phyloP scores from a whole-genome alignment of 1,140 invertebrate species.

The Aradophagus sp. region DNA sequence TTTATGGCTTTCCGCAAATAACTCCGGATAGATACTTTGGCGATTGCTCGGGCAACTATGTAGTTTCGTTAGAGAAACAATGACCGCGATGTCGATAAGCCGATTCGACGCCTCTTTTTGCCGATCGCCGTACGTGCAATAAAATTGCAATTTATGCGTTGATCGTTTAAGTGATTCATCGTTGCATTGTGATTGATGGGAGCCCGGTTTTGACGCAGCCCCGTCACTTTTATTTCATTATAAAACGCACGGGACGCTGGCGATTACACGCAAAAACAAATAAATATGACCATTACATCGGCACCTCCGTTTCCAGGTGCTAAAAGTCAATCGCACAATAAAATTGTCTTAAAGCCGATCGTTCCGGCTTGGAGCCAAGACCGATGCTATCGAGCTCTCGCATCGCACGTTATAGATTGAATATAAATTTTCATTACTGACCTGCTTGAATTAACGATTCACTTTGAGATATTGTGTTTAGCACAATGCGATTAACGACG shows the following conservation, averaged over 20 bases:
- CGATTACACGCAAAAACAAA: slow-evolving; percentile 15
- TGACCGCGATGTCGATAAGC: no score
- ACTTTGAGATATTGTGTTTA: slow-evolving; percentile 33
- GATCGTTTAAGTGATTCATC: no score
- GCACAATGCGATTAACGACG: slow-evolving; percentile 26
- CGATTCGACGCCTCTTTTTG: no score
- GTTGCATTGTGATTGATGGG: no score
- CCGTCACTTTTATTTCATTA: neutral
- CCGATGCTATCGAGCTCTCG: slow-evolving; percentile 55
- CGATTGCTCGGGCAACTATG: no score
- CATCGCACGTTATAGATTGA: slow-evolving; percentile 54
- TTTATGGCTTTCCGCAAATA: no score
- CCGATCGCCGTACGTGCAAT: no score
- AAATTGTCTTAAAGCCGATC: slow-evolving; percentile 59
- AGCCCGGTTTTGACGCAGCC: no score
- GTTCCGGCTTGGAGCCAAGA: slow-evolving; percentile 52
- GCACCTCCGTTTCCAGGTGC: slow-evolving; percentile 48
- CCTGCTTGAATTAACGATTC: slow-evolving; percentile 43
- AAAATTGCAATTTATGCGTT: no score
- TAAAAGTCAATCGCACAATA: slow-evolving; percentile 59
- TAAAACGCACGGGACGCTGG: neutral
- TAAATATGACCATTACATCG: slow-evolving; percentile 44
- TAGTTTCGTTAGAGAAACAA: no score
- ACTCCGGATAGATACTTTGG: no score
- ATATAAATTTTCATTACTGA: slow-evolving; percentile 60